Evolutionary conservation across 2,113 vertebrate genomes (phyloP), one percentile per base, ranked within the genome.

Genomic region (Trichomycterus rosablanca): DNA sequence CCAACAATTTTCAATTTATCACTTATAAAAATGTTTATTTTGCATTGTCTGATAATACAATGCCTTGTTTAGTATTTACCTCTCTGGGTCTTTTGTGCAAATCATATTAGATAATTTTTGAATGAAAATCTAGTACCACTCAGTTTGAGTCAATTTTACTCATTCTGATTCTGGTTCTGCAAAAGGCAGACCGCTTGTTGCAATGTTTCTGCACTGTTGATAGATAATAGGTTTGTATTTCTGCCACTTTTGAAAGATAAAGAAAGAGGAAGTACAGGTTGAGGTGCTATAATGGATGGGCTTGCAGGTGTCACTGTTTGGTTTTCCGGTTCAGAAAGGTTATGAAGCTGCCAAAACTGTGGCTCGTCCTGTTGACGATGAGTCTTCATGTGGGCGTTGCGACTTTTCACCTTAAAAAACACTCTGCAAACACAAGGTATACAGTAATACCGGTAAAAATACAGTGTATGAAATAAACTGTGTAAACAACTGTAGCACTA

Each of bases 321-420:
- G 2, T 43, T 52, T 49, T 50, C 59, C 59, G 59, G 63, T 26
- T 59, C 63, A 50, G 59, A 26, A 54, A 44, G 28, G 12, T 43
- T 49, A 9, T 24, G 20, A 19, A 63, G 32, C 18, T 62, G 63
- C 72, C 63, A 64, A 9, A 70, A 28, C n/a, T 50, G 66, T 52
- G 85, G 79, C n/a, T 92, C 90, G 53, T 93, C 91, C 18, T 90
- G 79, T 76, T 92, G 92, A 20, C 89, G 79, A 78, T 93, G 92
- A 2, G 87, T 91, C 72, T 94, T 94, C 92, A 94, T 93, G 75
- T 94, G 92, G 6, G 92, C 92, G 3, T 94, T 94, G 34, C 91
- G 88, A 76, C 92, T 94, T 84, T 94, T 94, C 76, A 93, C 91
- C 83, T 88, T 94, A 74, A 88, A 87, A 83, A 94, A 94, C 22